Conservation (phyloP, 2,888 invertebrate genomes). For the Apotomis capreana region DNA sequence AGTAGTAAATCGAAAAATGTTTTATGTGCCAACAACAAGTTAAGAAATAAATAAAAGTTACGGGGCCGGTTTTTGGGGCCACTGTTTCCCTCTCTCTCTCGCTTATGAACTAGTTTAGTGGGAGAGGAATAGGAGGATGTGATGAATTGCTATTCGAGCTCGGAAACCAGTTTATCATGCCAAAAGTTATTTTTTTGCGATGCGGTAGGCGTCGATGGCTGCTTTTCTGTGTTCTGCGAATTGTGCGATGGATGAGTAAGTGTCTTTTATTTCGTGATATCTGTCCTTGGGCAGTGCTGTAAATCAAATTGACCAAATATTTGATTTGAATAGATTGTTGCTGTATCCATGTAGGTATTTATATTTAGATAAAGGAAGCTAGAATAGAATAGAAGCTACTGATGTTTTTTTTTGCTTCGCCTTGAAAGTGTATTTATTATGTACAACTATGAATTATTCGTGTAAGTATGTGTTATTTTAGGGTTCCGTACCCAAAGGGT, state of each 20-base stretch:
- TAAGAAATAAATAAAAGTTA: conserved; percentile 80
- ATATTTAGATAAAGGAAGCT: too few relatives aligned
- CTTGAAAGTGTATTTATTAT: too few relatives aligned
- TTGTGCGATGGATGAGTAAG: conserved; percentile 52
- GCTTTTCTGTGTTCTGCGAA: conserved; percentile 68
- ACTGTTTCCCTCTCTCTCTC: conserved; percentile 51
- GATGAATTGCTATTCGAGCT: conserved; percentile 64
- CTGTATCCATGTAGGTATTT: background rate
- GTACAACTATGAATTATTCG: too few relatives aligned
- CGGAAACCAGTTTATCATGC: conserved; percentile 80
- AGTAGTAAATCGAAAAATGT: conserved; percentile 71
- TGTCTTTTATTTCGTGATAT: conserved; percentile 34
- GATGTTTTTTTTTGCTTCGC: too few relatives aligned
- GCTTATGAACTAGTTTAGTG: conserved; percentile 31
- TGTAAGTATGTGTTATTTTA: too few relatives aligned
- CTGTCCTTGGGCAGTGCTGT: conserved; percentile 19
- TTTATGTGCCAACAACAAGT: conserved; percentile 75
- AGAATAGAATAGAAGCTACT: too few relatives aligned
- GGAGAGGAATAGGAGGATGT: conserved; percentile 54
- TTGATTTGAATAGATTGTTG: conserved; percentile 2
- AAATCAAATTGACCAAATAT: conserved; percentile 24
- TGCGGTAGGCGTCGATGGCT: conserved; percentile 74
- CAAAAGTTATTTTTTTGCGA: conserved; percentile 63
- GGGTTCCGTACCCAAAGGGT: too few relatives aligned
- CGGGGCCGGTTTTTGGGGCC: conserved; percentile 62